phyloP scores from a whole-genome alignment of 1,140 invertebrate genomes.

The Rhopalosiphum padi region DNA sequence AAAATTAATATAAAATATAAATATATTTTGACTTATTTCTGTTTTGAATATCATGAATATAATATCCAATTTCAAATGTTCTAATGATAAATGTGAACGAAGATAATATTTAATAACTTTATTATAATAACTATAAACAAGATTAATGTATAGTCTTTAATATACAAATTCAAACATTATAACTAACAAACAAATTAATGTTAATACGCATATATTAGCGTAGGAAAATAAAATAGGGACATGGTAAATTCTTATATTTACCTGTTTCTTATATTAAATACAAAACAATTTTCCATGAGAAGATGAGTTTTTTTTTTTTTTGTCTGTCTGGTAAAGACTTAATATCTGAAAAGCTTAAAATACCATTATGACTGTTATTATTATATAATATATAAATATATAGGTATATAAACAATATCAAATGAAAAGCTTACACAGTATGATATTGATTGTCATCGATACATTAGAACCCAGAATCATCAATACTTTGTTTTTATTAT shows the following conservation, averaged over 20 bases:
- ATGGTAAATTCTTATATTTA: background rate
- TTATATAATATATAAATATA: conserved; percentile 7
- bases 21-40: background rate
- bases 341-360: background rate
- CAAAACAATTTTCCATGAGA: background rate
- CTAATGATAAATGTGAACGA: background rate
- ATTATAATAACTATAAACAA: background rate
- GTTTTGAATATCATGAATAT: background rate
- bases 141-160: background rate
- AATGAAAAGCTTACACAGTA: background rate
- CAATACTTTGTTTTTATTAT: no score
- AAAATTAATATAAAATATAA: background rate
- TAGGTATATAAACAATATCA: background rate
- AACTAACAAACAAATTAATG: background rate
- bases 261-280: background rate
- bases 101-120: background rate
- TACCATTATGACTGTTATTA: background rate
- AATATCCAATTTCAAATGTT: background rate
- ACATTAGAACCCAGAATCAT: background rate
- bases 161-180: background rate
- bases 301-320: background rate
- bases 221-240: background rate
- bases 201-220: background rate
- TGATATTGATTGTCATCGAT: background rate
- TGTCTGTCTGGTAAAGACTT: background rate